Conservation (phyloP, 2,113 vertebrate genomes). For the Gallinago jamesoni region DNA sequence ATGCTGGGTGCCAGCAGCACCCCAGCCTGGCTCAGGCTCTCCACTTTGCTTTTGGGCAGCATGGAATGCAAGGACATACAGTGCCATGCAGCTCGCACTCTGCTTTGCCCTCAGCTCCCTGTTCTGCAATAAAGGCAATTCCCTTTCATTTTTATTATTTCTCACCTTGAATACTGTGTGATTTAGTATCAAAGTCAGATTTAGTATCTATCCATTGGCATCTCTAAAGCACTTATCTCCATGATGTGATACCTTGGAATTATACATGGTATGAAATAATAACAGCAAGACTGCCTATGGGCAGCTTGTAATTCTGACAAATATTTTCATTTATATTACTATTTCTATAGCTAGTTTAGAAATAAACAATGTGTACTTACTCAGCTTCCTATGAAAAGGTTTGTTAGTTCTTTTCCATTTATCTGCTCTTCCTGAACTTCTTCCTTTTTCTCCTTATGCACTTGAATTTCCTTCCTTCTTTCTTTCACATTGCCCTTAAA, state of each 20-base stretch:
- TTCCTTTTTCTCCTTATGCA: not conserved
- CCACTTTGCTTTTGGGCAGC: not conserved
- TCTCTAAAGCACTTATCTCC: not conserved
- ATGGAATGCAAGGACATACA: rapidly evolving
- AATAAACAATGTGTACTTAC: not conserved
- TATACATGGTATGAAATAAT: not conserved
- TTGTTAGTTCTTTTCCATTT: not conserved
- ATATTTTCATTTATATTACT: not conserved
- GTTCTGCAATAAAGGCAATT: not conserved
- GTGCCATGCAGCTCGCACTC: rapidly evolving
- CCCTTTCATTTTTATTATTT: not conserved
- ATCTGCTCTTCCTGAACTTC: not conserved
- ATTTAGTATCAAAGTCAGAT: not conserved
- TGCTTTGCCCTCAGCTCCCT: not conserved
- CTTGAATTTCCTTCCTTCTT: not conserved
- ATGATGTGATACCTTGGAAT: not conserved
- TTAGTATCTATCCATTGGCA: not conserved
- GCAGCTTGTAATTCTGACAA: not conserved
- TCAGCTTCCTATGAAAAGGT: not conserved
- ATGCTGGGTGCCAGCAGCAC: not conserved
- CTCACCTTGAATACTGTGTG: not conserved
- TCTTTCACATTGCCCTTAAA: not conserved
- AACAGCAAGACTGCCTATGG: not conserved
- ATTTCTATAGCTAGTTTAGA: not conserved
- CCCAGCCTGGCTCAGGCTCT: not conserved